Evolutionary conservation across 2,888 invertebrate genomes (phyloP).

Genomic region (Drosophila pseudotakahashii): DNA sequence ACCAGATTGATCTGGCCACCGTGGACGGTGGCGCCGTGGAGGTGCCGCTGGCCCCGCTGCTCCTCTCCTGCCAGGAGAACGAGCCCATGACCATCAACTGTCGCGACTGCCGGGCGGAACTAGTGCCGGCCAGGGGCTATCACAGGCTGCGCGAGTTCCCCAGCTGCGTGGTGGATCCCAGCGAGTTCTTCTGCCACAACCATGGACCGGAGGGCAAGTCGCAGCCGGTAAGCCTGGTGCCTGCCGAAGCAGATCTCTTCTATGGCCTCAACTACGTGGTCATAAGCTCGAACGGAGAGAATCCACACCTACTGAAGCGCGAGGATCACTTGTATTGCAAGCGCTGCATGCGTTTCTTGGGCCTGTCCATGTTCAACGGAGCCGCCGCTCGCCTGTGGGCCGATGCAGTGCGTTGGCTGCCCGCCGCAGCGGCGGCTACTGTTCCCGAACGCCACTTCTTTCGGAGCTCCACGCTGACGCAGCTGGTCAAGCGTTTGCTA

Average conservation of each 20-base stretch:
- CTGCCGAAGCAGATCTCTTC: slow-evolving; percentile 68
- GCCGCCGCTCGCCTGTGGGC: slow-evolving; percentile 80
- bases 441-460: slow-evolving; percentile 49
- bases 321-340: slow-evolving; percentile 72
- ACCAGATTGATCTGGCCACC: slow-evolving; percentile 48
- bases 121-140: slow-evolving; percentile 52
- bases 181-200: slow-evolving; percentile 81
- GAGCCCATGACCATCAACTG: slow-evolving; percentile 60
- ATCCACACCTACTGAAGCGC: slow-evolving; percentile 40
- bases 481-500: slow-evolving; percentile 67
- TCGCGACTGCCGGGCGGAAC: slow-evolving; percentile 59
- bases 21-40: slow-evolving; percentile 28
- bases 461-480: slow-evolving; percentile 40
- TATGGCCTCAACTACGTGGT: slow-evolving; percentile 81
- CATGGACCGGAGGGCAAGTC: slow-evolving; percentile 54
- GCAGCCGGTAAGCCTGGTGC: slow-evolving; percentile 57
- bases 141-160: slow-evolving; percentile 80
- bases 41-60: slow-evolving; percentile 29
- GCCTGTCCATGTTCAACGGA: slow-evolving; percentile 61
- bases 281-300: slow-evolving; percentile 43
- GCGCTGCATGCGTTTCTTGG: slow-evolving; percentile 74
- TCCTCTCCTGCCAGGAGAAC: slow-evolving; percentile 52
- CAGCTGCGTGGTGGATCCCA: slow-evolving; percentile 78
- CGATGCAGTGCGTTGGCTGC: slow-evolving; percentile 64
- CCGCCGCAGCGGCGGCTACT: not conserved